Base-by-base conservation (phyloP, 2,113 vertebrate genomes). In the Vulpes lagopus region DNA sequence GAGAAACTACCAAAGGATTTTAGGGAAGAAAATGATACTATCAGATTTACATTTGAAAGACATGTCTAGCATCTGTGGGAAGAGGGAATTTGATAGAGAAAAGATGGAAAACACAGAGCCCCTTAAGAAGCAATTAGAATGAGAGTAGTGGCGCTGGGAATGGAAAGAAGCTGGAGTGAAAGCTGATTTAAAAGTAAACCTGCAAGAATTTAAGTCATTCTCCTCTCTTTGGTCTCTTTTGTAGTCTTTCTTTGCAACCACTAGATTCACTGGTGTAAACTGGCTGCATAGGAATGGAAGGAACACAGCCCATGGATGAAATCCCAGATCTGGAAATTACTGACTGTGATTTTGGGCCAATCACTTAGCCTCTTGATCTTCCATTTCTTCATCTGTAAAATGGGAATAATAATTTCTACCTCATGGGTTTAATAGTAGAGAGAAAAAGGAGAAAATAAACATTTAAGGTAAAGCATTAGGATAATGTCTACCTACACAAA, bases 371-470 rank as follows among this genome's bases (percentile, higher is more conserved):
- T 53, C 35, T 30, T 59, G 11, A 38, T 38, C 65, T 17, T 90
- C 74, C 25, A 78, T 89, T 86, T 94, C 64, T 60, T 86, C 51
- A 59, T 74, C 59, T 64, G n/a, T 62, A 86, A 94, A 62, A 80
- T 27, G 30, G 51, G 55, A 74, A 82, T n/a, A 82, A 78, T 74
- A 11, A 82, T 76, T 93, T 51, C 53, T 82, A 59, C 67, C 35
- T 78, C 59, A 71, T 23, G 73, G 14, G 15, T 51, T 74, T 89
- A 38, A 85, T 27, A 59, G 65, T 5, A 79, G 27, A 89, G 19
- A 83, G 9, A 81, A 85, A 86, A 64, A 35, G 60, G 3, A 23
- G 20, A 20, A 27, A 59, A 60, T 15, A 19, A 74, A 60, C 19
- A 19, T 12, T 35, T 74, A 17, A 12, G 8, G 30, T 65, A 35